Evolutionary conservation across 64 coral and sea anemone genomes (phyloP).

Genomic region (Pachyseris speciosa): DNA sequence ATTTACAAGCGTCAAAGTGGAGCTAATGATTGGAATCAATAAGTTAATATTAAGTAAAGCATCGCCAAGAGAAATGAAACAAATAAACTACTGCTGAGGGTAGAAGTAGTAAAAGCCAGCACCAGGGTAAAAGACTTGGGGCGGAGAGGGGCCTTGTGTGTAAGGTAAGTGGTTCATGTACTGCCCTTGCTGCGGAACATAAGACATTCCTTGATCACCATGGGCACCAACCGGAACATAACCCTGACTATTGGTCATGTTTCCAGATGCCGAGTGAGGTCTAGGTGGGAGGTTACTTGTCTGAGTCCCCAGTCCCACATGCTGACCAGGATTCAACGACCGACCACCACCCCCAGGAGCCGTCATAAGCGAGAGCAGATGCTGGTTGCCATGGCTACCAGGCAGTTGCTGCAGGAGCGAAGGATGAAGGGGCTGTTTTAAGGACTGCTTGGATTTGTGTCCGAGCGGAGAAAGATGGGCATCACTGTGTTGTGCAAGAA

Average conservation of each 20-base stretch:
- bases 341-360: conserved; percentile 65
- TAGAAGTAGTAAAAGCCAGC: conserved; percentile 78
- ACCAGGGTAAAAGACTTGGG: conserved; percentile 70
- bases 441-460: conserved; percentile 60
- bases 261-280: conserved; percentile 92
- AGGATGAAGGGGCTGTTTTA: conserved; percentile 61
- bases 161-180: conserved; percentile 82
- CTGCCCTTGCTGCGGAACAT: conserved; percentile 67
- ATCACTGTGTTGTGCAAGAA: conserved; percentile 56
- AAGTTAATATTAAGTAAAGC: conserved; percentile 15
- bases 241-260: conserved; percentile 69
- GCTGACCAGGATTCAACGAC: conserved; percentile 17
- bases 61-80: conserved; percentile 15
- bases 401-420: conserved; percentile 24
- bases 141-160: conserved; percentile 65
- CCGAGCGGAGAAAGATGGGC: conserved; percentile 66
- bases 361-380: conserved; percentile 78
- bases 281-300: conserved; percentile 69
- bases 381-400: conserved; percentile 85
- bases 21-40: conserved; percentile 50
- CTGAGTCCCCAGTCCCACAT: conserved; percentile 24
- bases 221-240: conserved; percentile 70
- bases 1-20: conserved; percentile 32
- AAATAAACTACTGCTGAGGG: conserved; percentile 51
- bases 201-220: conserved; percentile 81